phyloP scores from a whole-genome alignment of 2,113 vertebrate species.

The Phasianus colchicus region DNA sequence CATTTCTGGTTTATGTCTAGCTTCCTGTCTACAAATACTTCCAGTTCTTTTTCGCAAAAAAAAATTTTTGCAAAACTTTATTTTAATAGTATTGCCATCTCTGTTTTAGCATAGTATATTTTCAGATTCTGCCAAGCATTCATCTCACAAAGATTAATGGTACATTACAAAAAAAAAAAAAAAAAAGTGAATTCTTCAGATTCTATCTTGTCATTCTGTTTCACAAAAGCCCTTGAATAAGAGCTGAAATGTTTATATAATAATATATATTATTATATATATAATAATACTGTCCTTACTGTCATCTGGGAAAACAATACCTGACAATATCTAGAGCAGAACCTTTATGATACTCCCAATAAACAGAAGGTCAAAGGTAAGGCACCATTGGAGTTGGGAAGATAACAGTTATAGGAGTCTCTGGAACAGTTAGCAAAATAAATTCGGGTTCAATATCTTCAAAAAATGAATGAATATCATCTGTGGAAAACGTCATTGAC shows the following conservation, averaged over 20 bases:
- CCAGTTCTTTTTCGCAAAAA: no score
- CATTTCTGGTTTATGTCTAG: no score
- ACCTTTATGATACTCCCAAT: neutral
- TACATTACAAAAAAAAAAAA: neutral
- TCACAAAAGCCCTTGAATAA: neutral
- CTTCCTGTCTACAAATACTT: no score
- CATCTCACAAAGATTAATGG: neutral
- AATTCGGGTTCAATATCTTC: neutral
- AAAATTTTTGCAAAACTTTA: neutral
- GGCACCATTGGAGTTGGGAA: neutral
- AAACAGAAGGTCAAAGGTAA: slow-evolving; percentile 30
- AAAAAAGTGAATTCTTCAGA: neutral
- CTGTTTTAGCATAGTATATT: neutral
- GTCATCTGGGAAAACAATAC: neutral
- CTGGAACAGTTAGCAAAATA: neutral
- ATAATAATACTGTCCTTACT: neutral
- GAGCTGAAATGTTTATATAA: neutral
- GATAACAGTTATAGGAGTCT: neutral
- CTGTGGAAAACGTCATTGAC: neutral
- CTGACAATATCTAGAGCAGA: neutral
- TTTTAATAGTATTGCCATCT: neutral
- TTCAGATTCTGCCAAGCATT: neutral
- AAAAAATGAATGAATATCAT: neutral
- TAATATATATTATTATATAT: no score
- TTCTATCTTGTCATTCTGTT: neutral